phyloP scores from a whole-genome alignment of 2,113 vertebrate genomes.

The Prunella himalayana region DNA sequence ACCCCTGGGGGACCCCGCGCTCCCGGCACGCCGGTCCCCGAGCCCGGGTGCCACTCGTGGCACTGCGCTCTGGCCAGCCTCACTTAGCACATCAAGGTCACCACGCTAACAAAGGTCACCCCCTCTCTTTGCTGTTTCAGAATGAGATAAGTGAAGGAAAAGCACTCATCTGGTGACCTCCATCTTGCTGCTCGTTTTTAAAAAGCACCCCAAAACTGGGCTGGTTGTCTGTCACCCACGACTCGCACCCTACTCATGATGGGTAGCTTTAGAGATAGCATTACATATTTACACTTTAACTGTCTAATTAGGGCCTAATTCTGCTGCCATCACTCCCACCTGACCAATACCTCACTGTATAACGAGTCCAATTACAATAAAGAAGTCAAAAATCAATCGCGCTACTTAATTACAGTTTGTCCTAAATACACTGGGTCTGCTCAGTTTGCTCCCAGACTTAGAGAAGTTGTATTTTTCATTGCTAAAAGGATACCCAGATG shows the following conservation, averaged over 20 bases:
- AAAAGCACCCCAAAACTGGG: not conserved
- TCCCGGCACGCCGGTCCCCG: not conserved
- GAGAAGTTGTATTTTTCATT: not conserved
- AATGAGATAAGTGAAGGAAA: not conserved
- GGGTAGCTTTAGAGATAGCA: not conserved
- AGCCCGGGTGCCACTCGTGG: not conserved
- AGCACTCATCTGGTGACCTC: not conserved
- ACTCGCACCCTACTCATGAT: rapidly evolving
- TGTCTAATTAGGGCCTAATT: slow-evolving; percentile 48
- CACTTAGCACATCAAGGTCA: not conserved
- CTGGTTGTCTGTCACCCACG: not conserved
- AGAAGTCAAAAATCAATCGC: slow-evolving; percentile 13
- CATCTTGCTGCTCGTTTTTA: not conserved
- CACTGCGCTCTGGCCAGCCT: not conserved
- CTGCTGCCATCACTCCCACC: slow-evolving; percentile 27
- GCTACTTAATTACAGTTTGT: slow-evolving; percentile 23
- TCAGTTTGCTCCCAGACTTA: not conserved
- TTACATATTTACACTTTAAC: slow-evolving; percentile 14
- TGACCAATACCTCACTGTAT: slow-evolving; percentile 24
- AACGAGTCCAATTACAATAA: slow-evolving; percentile 31
- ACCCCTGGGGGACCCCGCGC: not conserved
- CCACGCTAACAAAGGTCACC: not conserved
- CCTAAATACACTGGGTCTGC: not conserved
- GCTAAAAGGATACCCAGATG: not conserved
- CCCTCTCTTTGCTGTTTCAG: not conserved